phyloP scores from a whole-genome alignment of 2,797 vertebrate species.

The Eutrigla gurnardus region DNA sequence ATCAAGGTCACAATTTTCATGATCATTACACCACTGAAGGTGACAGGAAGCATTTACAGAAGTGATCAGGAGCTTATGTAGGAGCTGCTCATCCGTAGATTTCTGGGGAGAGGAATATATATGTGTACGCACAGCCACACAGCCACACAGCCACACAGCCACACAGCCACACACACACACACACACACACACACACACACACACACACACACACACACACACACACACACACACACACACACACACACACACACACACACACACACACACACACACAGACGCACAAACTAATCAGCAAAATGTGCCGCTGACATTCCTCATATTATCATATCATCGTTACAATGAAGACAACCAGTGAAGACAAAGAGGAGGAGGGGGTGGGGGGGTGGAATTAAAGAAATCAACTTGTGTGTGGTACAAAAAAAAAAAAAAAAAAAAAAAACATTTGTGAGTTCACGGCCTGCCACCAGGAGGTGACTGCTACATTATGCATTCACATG shows the following conservation, averaged over 20 bases:
- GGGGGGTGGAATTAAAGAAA: constrained; percentile 31
- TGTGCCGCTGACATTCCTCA: constrained; percentile 60
- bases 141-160: no score
- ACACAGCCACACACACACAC: constrained; percentile 35
- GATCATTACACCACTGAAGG: constrained; percentile 85
- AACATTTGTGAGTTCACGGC: constrained; percentile 55
- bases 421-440: constrained; percentile 17
- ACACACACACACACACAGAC: constrained; percentile 44
- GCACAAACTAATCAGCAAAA: constrained; percentile 74
- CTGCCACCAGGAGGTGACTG: constrained; percentile 76
- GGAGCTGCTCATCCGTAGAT: constrained; percentile 81
- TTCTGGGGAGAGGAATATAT: constrained; percentile 74
- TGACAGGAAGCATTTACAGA: constrained; percentile 85
- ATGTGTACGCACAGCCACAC: constrained; percentile 60
- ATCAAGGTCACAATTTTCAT: constrained; percentile 87
- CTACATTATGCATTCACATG: constrained; percentile 81
- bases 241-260: constrained; percentile 32
- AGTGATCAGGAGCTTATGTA: constrained; percentile 85
- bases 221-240: no score
- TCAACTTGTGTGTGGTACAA: constrained; percentile 16
- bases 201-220: constrained; percentile 32
- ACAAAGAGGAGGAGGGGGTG: constrained; percentile 8
- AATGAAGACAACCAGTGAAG: constrained; percentile 41
- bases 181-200: constrained; percentile 53
- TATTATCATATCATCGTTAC: constrained; percentile 61